phyloP scores from a whole-genome alignment of 2,113 vertebrate genomes.

The Brienomyrus longianalis region DNA sequence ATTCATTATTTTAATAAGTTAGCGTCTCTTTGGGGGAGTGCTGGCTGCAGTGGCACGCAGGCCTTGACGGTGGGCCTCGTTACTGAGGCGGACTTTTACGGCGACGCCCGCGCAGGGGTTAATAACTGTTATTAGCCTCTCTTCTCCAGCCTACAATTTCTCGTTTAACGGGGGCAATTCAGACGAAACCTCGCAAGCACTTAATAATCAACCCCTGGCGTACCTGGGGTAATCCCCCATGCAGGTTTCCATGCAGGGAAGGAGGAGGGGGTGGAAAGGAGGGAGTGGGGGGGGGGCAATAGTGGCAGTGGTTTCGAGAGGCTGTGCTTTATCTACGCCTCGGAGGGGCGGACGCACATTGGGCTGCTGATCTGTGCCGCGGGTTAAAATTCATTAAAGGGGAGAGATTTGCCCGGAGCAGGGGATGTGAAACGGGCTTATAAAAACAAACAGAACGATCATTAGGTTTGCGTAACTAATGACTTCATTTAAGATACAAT shows the following conservation, averaged over 20 bases:
- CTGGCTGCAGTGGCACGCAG: constrained; percentile 57
- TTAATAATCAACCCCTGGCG: constrained; percentile 65
- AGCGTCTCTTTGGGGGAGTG: constrained; percentile 72
- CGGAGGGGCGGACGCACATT: constrained; percentile 30
- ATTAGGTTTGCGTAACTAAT: constrained; percentile 70
- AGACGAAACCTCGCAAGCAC: constrained; percentile 62
- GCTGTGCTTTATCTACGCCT: constrained; percentile 34
- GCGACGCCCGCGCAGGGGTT: constrained; percentile 67
- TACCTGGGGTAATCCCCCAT: constrained; percentile 64
- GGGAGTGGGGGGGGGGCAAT: constrained; percentile 45
- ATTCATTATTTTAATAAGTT: constrained; percentile 85
- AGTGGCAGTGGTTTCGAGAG: constrained; percentile 52
- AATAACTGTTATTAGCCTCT: constrained; percentile 77
- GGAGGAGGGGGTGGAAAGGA: constrained; percentile 34
- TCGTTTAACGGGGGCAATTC: constrained; percentile 69
- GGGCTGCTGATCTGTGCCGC: constrained; percentile 49
- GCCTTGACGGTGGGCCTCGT: constrained; percentile 68
- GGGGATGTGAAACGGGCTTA: constrained; percentile 57
- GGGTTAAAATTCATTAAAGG: constrained; percentile 54
- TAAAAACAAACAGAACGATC: constrained; percentile 62
- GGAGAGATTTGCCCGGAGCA: constrained; percentile 53
- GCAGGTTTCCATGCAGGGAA: constrained; percentile 45
- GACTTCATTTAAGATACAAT: constrained; percentile 66
- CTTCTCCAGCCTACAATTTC: constrained; percentile 68
- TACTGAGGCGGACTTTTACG: constrained; percentile 63